phyloP scores from a whole-genome alignment of 1,140 invertebrate species.

The Heterodera carotae region DNA sequence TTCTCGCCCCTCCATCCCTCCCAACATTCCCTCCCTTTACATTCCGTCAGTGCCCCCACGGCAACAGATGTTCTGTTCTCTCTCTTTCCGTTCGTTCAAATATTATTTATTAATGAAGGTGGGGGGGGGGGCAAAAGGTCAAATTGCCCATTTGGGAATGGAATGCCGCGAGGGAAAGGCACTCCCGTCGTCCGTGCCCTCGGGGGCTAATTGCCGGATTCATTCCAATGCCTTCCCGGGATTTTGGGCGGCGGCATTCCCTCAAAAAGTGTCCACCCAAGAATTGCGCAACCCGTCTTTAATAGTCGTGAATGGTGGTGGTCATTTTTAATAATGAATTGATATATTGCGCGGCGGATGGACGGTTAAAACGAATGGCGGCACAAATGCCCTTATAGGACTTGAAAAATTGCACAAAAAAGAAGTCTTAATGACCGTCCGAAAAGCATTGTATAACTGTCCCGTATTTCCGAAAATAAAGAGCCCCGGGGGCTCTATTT shows the following conservation, averaged over 20 bases:
- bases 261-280: background rate
- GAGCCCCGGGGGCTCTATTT: too few species aligned
- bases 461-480: too few species aligned
- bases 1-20: too few species aligned
- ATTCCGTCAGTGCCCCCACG: too few species aligned
- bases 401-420: too few species aligned
- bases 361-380: too few species aligned
- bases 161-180: background rate
- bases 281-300: background rate
- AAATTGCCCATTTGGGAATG: background rate
- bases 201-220: background rate
- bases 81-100: background rate
- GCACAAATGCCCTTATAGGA: too few species aligned
- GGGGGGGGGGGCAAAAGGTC: background rate
- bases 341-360: background rate
- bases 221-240: background rate
- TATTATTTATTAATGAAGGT: slow-evolving; percentile 1
- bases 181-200: background rate
- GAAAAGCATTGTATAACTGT: too few species aligned
- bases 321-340: background rate
- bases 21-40: too few species aligned
- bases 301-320: background rate
- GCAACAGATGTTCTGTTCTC: background rate
- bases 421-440: too few species aligned
- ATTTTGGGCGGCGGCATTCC: background rate